Evolutionary conservation across 2,113 vertebrate species (phyloP), one percentile per base, ranked within the genome.

Genomic region (Argyrosomus japonicus): DNA sequence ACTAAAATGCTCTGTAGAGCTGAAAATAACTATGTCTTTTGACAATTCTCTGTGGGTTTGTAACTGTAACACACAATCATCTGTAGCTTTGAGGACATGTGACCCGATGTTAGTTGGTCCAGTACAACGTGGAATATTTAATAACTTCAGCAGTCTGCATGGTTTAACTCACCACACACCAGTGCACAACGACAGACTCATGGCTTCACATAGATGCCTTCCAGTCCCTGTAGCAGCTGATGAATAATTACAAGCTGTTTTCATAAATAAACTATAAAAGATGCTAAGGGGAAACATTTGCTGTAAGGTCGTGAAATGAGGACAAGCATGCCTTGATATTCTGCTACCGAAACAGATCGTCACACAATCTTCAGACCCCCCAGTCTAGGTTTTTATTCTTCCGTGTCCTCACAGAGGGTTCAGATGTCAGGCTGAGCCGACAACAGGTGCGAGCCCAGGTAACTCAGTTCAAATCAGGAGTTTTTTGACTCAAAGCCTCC

Each of bases 221-320:
- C 80, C 71, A 62, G 58, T 73, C 77, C 63, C 85, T 29, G 65
- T 48, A 58, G 87, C 82, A 68, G 77, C 48, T 58, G 48, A 80
- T 88, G 67, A 86, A 91, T 84, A 86, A 89, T 86, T 75, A 69
- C 81, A 77, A 65, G 64, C 78, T 68, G 57, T 80, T 86, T 79
- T 87, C 85, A 86, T 84, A 15, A 84, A 86, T 88, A 84, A 89
- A 84, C 81, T 63, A 80, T 79, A 63, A 62, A 75, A 68, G 47
- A 45, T 67, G 65, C 82, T 64, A 32, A 2, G 2, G 81, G 89
- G 71, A 78, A 83, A 53, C 65, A 77, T 78, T 75, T 81, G 64
- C 76, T 85, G 32, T 40, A 40, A 77, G 83, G 81, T 84, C 83
- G 72, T 14, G 40, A 80, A 89, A 84, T 72, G 76, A 81, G 84